These are phyloP conservation scores for Diploptera punctata DNA, from an alignment of 2,888 invertebrate species.

Conservation along the genomic window DNA sequence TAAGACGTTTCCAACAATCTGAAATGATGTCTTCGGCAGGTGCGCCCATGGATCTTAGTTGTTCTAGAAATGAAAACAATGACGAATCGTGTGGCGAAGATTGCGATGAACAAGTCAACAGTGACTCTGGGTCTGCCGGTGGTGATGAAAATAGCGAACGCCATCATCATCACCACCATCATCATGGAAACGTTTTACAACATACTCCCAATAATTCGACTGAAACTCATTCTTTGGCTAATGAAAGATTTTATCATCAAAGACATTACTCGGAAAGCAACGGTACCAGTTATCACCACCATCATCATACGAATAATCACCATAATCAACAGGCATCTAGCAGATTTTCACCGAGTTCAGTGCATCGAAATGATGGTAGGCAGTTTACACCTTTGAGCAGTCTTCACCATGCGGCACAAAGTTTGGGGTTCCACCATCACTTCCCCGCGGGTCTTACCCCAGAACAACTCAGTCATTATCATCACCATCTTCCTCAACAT, in stretches of 20 bases:
- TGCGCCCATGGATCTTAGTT: conserved; percentile 56
- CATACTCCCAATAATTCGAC: not conserved
- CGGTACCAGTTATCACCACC: conserved; percentile 2
- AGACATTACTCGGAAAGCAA: conserved; percentile 6
- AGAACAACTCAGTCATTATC: conserved; percentile 31
- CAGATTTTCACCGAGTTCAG: not conserved
- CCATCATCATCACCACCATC: not conserved
- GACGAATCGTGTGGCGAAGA: conserved; percentile 48
- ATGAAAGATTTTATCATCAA: conserved; percentile 17
- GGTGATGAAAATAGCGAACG: conserved; percentile 3
- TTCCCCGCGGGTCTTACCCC: conserved; percentile 31
- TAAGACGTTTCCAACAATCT: conserved; percentile 49
- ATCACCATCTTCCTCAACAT: not conserved
- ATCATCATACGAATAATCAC: not conserved
- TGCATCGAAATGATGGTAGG: conserved; percentile 11
- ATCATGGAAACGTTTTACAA: not conserved
- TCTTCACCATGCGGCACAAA: not conserved
- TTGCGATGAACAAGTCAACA: conserved; percentile 40
- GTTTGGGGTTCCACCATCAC: not conserved
- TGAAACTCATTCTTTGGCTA: not conserved
- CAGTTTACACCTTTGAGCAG: not conserved
- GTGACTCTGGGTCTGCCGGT: conserved; percentile 39
- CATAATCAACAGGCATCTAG: not conserved
- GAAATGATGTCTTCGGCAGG: conserved; percentile 58
- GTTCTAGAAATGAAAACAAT: conserved; percentile 48